These are phyloP conservation scores for Sula dactylatra DNA, from an alignment of 2,113 vertebrate genomes.

Conservation along the genomic window DNA sequence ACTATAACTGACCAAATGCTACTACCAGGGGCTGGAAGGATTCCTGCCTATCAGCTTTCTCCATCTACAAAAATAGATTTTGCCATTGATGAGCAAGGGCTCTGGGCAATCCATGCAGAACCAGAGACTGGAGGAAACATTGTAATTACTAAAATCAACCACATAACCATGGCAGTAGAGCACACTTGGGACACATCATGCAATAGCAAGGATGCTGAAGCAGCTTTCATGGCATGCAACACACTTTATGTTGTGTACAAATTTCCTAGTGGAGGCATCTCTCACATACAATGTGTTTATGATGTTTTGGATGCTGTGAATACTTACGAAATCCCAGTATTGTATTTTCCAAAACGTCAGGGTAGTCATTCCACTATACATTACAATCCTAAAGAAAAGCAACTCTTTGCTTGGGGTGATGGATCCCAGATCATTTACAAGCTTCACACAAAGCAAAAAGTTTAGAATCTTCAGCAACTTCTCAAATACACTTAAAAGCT, in stretches of 20 bases:
- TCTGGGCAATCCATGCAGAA: constrained; percentile 91
- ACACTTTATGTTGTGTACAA: constrained; percentile 91
- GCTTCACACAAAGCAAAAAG: constrained; percentile 78
- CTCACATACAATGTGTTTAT: constrained; percentile 85
- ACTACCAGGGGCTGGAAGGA: constrained; percentile 81
- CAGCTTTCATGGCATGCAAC: constrained; percentile 88
- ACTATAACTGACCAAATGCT: constrained; percentile 78
- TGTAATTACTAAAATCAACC: constrained; percentile 87
- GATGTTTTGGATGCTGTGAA: constrained; percentile 81
- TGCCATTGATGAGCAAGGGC: constrained; percentile 88
- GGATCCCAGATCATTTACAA: constrained; percentile 92
- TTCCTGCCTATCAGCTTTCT: constrained; percentile 83
- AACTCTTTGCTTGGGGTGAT: constrained; percentile 92
- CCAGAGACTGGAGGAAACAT: constrained; percentile 80
- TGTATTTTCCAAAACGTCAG: constrained; percentile 87
- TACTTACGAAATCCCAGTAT: constrained; percentile 59
- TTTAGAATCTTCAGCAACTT: neutral
- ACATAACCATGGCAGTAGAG: constrained; percentile 75
- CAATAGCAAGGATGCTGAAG: constrained; percentile 83
- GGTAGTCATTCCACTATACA: constrained; percentile 86
- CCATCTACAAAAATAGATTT: constrained; percentile 86
- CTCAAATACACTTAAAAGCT: neutral
- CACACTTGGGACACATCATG: constrained; percentile 89
- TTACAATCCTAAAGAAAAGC: constrained; percentile 87
- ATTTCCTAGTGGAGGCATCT: constrained; percentile 79